Base-by-base conservation (phyloP, 2,113 vertebrate species). In the Notothenia coriiceps region DNA sequence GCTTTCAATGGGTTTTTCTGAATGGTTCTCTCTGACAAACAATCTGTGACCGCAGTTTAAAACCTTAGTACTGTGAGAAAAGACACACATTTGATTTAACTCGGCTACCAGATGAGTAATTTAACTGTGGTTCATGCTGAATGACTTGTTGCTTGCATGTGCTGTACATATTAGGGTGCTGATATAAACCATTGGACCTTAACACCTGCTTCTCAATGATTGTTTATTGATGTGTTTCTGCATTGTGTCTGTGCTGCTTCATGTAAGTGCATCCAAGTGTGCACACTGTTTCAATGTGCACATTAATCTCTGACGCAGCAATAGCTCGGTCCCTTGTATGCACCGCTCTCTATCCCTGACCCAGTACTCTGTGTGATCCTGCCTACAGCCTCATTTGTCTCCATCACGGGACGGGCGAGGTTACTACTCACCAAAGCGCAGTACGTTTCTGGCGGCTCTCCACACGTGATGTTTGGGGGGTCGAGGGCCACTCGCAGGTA, bases 381-480 rank as follows among this genome's bases (percentile, higher is more conserved):
- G 82, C 85, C 91, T 80, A 80, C 85, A 78, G 83, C 82, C 90
- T 91, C 92, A 89, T 93, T 88, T 80, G 89, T 94, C 93, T 93
- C 91, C 89, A 90, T 94, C 92, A 86, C 73, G 74, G 79, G 82
- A 88, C 88, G 78, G 75, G 18, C 66, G 84, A 91, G 91, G 85
- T 90, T 86, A 82, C 75, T 62, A 96, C 98, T 98, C 95, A 99
- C 98, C 98, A 99, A 97, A 85, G 97, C 96, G 90, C 98, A 99
- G 97, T 97, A 99, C 1, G 96, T 98, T 95, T 99, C 98, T 0
- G 98, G 97, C 69, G 98, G 98, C 93, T 99, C 97, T 92, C 98
- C 98, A 86, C 98, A 99, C 1, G 98, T 99, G 94, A 99, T 97
- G 88, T 99, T 96, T 43, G 97, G 95, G 49, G 98, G 98, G 89